These are phyloP conservation scores for Tragelaphus buxtoni DNA, from an alignment of 2,113 vertebrate species.

Conservation along the genomic window DNA sequence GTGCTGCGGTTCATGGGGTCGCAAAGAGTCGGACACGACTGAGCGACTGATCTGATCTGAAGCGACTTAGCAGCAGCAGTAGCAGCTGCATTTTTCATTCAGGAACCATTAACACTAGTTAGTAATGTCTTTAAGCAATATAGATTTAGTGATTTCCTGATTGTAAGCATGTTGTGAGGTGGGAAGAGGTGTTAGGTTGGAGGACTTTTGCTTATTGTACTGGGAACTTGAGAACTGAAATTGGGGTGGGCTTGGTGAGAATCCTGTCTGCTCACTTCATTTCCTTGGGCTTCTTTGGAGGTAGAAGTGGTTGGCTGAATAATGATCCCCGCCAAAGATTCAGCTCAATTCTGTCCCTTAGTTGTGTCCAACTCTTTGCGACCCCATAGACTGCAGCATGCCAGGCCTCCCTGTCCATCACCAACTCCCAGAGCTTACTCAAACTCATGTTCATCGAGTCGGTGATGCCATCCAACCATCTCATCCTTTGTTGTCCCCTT, in stretches of 20 bases:
- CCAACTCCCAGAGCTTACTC: not conserved
- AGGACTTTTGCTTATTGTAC: not conserved
- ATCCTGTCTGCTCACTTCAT: not conserved
- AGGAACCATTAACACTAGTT: constrained; percentile 3
- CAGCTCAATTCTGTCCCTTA: not conserved
- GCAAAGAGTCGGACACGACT: accelerated
- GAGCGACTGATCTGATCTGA: no score
- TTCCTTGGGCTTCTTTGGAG: not conserved
- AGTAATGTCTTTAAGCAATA: not conserved
- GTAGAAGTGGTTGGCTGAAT: not conserved
- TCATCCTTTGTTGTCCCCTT: not conserved
- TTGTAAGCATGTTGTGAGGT: not conserved
- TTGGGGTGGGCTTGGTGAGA: not conserved
- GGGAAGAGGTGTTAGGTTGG: not conserved
- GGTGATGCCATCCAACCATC: not conserved
- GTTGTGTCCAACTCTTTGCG: not conserved
- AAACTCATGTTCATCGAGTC: not conserved
- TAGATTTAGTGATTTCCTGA: not conserved
- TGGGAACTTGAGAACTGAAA: not conserved
- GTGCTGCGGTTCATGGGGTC: no score
- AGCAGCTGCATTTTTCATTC: not conserved
- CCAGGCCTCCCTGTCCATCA: not conserved
- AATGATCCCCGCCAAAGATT: not conserved
- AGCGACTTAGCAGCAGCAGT: no score
- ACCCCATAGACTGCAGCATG: not conserved